Evolutionary conservation across 2,113 vertebrate species (phyloP).

Genomic region (Ceyx cyanopectus): DNA sequence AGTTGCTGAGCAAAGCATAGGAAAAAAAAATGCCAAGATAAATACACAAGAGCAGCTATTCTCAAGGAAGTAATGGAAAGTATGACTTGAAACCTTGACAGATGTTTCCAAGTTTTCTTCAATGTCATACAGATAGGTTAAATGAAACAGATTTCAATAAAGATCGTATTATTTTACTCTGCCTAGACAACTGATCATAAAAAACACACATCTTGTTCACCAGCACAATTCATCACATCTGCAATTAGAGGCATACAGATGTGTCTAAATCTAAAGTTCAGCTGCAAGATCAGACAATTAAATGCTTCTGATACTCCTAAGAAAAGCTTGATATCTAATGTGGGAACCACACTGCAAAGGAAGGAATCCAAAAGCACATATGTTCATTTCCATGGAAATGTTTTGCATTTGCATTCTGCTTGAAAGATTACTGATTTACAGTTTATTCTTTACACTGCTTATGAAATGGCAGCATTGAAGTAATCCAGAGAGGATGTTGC

Average conservation of each 20-base stretch:
- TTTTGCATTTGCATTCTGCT: slow-evolving; percentile 21
- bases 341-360: background rate
- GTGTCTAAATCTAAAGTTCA: background rate
- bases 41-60: background rate
- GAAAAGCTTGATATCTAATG: background rate
- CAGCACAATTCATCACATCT: background rate
- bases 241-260: background rate
- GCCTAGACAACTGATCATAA: background rate
- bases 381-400: slow-evolving; percentile 46
- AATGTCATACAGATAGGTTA: background rate
- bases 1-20: background rate
- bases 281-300: background rate
- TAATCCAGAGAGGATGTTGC: background rate
- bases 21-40: background rate
- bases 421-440: background rate
- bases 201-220: background rate
- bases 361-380: background rate
- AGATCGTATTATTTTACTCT: background rate
- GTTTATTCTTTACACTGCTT: slow-evolving; percentile 3
- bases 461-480: background rate
- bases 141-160: background rate
- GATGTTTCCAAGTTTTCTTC: background rate
- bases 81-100: background rate
- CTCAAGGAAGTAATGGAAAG: background rate
- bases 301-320: background rate